Percentiles rank a stretch among this genome's conserved stretches.
These are phyloP conservation scores for Temnopleurus reevesii DNA, from an alignment of 53 echinoderm and acorn worm genomes.

Conservation along the genomic window DNA sequence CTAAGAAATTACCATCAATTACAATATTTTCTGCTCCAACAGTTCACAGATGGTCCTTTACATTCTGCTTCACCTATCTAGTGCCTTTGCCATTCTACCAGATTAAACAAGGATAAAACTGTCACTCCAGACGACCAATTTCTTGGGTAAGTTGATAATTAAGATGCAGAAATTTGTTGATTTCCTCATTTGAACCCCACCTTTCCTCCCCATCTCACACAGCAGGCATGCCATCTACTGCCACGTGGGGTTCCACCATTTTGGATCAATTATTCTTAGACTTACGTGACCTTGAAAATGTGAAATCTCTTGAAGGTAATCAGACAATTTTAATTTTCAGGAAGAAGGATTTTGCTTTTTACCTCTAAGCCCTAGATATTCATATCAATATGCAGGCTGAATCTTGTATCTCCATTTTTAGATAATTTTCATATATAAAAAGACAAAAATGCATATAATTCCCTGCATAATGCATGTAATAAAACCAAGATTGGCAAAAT, in stretches of 20 bases:
- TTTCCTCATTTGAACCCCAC: background rate
- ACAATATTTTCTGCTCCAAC: constrained; percentile 1
- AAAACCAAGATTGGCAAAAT: too few relatives aligned
- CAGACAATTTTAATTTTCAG: too few relatives aligned
- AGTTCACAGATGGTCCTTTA: background rate
- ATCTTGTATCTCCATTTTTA: too few relatives aligned
- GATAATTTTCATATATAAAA: too few relatives aligned
- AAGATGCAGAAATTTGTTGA: background rate
- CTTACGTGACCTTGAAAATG: constrained; percentile 9
- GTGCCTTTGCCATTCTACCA: background rate
- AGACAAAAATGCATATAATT: too few relatives aligned
- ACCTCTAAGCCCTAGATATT: too few relatives aligned
- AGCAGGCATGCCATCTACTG: background rate
- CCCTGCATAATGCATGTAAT: too few relatives aligned
- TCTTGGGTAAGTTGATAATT: constrained; percentile 8
- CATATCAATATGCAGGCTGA: too few relatives aligned
- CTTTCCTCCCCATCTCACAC: background rate
- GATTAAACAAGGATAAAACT: constrained; percentile 20
- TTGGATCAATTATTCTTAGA: background rate
- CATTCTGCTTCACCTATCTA: background rate
- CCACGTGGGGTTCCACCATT: background rate
- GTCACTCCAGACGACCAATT: background rate
- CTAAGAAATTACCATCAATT: background rate
- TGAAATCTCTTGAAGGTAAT: background rate
- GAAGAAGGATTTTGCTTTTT: too few relatives aligned